A percentile compares a stretch with the other conserved stretches of the same genome.
phyloP scores from a whole-genome alignment of 2,797 vertebrate genomes.

The Eutrigla gurnardus region DNA sequence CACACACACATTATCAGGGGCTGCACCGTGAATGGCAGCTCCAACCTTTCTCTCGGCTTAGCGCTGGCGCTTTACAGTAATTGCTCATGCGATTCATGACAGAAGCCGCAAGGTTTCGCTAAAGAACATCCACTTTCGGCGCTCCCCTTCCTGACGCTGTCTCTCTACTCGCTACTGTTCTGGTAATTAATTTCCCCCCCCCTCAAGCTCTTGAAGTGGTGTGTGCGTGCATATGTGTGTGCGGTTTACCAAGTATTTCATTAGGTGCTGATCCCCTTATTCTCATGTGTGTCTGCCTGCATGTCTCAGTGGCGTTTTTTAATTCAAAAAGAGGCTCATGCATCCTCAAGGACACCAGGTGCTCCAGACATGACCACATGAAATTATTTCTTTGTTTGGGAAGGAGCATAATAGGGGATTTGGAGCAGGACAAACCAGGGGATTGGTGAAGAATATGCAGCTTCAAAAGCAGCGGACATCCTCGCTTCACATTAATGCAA shows the following conservation, averaged over 20 bases:
- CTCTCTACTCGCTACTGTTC: slow-evolving; percentile 49
- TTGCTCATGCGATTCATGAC: slow-evolving; percentile 67
- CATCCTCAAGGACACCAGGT: slow-evolving; percentile 62
- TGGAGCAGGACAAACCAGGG: not conserved
- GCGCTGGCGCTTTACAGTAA: slow-evolving; percentile 63
- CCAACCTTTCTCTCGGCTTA: slow-evolving; percentile 72
- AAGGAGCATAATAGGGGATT: not conserved
- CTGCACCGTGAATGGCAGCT: slow-evolving; percentile 62
- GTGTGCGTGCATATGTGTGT: slow-evolving; percentile 17
- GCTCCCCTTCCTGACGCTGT: slow-evolving; percentile 29
- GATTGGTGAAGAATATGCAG: not conserved
- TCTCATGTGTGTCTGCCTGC: slow-evolving; percentile 55
- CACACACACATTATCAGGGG: slow-evolving; percentile 28
- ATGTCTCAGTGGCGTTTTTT: slow-evolving; percentile 53
- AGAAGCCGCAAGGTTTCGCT: slow-evolving; percentile 70
- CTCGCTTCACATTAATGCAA: not conserved
- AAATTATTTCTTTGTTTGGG: slow-evolving; percentile 20
- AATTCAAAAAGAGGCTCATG: slow-evolving; percentile 62
- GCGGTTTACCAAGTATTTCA: slow-evolving; percentile 60
- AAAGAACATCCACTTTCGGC: slow-evolving; percentile 64
- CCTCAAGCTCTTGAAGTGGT: slow-evolving; percentile 31
- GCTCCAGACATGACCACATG: slow-evolving; percentile 23
- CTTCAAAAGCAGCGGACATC: not conserved
- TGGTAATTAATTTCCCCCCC: slow-evolving; percentile 74
- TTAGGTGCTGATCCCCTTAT: slow-evolving; percentile 64